Conservation (phyloP, 1,140 invertebrate genomes). For the Zaprionus ghesquierei region DNA sequence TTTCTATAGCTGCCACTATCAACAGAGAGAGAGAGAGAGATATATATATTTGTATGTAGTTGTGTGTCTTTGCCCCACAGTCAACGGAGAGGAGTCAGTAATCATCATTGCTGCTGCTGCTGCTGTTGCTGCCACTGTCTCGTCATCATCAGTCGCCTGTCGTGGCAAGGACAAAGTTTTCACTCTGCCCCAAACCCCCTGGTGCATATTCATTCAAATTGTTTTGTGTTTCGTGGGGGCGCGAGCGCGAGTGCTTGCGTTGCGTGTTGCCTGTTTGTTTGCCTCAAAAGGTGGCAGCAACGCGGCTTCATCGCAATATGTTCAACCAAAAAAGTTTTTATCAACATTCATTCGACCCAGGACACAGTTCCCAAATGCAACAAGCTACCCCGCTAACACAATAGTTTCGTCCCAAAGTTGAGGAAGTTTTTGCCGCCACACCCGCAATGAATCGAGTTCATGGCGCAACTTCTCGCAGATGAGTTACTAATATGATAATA, state of each 20-base stretch:
- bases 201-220: conserved; percentile 41
- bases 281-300: conserved; percentile 39
- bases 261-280: conserved; percentile 21
- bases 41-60: background rate
- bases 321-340: conserved; percentile 41
- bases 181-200: background rate
- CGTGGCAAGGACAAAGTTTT: conserved; percentile 51
- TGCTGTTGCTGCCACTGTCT: background rate
- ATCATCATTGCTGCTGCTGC: conserved; percentile 47
- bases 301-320: conserved; percentile 19
- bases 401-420: conserved; percentile 35
- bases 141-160: conserved; percentile 5
- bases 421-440: conserved; percentile 14
- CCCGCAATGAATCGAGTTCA: conserved; percentile 19
- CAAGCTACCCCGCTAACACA: conserved; percentile 7
- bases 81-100: conserved; percentile 45
- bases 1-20: conserved; percentile 25
- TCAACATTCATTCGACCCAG: conserved; percentile 38
- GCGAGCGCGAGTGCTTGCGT: no score
- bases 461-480: conserved; percentile 45
- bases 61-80: conserved; percentile 16
- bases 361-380: background rate
- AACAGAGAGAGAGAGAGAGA: background rate
- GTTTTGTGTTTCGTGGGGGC: conserved; percentile 44
- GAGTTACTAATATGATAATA: conserved; percentile 59